Base-by-base conservation (phyloP, 1,140 invertebrate genomes). In the Helicoverpa armigera region DNA sequence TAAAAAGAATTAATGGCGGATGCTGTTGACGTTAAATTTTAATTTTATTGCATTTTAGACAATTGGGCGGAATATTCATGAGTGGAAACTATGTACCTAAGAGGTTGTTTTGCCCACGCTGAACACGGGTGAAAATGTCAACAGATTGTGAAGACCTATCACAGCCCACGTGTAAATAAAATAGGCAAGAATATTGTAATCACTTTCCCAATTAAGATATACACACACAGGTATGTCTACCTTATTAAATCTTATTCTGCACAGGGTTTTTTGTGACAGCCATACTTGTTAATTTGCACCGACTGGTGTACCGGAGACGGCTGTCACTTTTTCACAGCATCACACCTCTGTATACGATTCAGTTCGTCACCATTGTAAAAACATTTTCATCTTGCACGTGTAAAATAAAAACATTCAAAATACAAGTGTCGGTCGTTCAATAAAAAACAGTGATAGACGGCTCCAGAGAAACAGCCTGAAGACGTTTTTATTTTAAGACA, bases 41-140 rank as follows among this genome's bases (percentile, higher is more conserved):
- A 85, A 86, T 86, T 85, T 86, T 81, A 84, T 83, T 69, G 81
- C 82, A 63, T 56, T 79, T 78, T 74, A 16, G 79, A 87, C 85
- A 85, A 87, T 76, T 73, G 51, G 18, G 60, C 63, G 29, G 81
- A 87, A 88, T 85, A 88, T 88, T 82, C 83, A 88, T 87, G 80
- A 87, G 82, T 48, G 43, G 43, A 35, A 58, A 74, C 54, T 16
- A 31, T 48, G 43, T 35, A n/a, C n/a, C n/a, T n/a, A 0, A 43
- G 29, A 16, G n/a, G 11, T 58, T n/a, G 54, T 43, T n/a, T n/a
- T 12, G 16, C 29, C 54, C n/a, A 29, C 63, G 35, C 43, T 50
- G 16, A 3, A 10, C 13, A 50, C 13, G 65, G 50, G 63, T 50
- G 16, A 69, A 69, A 50, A 69, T 18, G n/a, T 60, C 16, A 60